These are phyloP conservation scores for Mamestra configurata DNA, from an alignment of 1,140 invertebrate species.

Conservation along the genomic window DNA sequence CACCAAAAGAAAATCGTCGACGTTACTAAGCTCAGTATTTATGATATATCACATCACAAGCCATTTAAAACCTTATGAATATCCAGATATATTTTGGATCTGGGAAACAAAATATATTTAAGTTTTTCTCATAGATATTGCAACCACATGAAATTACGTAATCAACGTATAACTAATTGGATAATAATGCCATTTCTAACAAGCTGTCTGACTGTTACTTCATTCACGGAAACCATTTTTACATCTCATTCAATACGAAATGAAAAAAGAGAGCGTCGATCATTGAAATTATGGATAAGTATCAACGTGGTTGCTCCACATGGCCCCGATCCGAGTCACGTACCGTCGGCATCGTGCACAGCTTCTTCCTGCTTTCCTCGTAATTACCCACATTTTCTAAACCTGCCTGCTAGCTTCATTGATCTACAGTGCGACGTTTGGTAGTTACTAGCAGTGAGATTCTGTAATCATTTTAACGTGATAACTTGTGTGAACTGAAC, in stretches of 20 bases:
- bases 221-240: not conserved
- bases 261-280: constrained; percentile 22
- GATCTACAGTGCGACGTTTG: not conserved
- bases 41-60: too few species aligned
- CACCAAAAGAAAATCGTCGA: too few species aligned
- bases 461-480: too few species aligned
- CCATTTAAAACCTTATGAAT: too few species aligned
- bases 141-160: not conserved
- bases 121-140: not conserved
- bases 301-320: constrained; percentile 33
- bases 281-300: constrained; percentile 34
- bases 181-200: not conserved
- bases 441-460: not conserved
- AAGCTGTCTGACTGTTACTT: constrained; percentile 2
- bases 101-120: not conserved
- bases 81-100: too few species aligned
- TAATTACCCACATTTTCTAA: constrained; percentile 32
- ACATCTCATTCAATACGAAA: not conserved
- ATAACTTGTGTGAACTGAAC: too few species aligned
- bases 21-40: too few species aligned
- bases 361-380: constrained; percentile 42
- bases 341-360: constrained; percentile 11
- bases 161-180: not conserved
- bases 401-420: constrained; percentile 6
- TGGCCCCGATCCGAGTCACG: constrained; percentile 36